Conservation (phyloP, 2,888 invertebrate genomes). For the Leptinotarsa juncta region DNA sequence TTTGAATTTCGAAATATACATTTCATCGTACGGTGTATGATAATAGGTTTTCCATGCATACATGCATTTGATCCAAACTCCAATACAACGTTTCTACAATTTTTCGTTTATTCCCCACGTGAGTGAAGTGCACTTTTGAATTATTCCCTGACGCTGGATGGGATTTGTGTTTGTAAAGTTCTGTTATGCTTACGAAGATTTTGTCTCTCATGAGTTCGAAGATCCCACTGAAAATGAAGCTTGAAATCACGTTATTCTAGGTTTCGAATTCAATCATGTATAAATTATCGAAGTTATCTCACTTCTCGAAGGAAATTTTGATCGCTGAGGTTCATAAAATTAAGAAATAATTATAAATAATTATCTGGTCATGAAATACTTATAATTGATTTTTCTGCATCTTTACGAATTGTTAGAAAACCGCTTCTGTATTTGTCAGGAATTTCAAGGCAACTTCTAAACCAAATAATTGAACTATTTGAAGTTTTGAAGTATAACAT, state of each 20-base stretch:
- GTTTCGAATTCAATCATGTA: not conserved
- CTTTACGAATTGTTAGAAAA: no score
- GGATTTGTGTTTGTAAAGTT: conserved; percentile 5
- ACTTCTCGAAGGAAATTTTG: no score
- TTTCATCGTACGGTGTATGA: conserved; percentile 9
- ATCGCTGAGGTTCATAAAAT: no score
- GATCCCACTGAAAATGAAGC: not conserved
- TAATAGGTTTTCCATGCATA: conserved; percentile 24
- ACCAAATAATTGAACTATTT: no score
- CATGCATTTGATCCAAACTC: conserved; percentile 6
- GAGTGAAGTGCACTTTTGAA: conserved; percentile 16
- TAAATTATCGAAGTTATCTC: not conserved
- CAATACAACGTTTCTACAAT: conserved; percentile 14
- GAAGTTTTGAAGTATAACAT: no score
- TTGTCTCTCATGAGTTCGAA: not conserved
- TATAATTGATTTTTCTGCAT: no score
- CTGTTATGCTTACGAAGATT: not conserved
- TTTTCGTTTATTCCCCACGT: conserved; percentile 10
- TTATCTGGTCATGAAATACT: no score
- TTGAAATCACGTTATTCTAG: not conserved
- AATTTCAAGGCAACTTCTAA: no score
- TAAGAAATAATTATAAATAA: no score
- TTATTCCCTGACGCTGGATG: not conserved
- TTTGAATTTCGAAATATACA: conserved; percentile 3
- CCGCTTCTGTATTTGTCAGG: no score